Conservation (phyloP, 1,140 invertebrate species). For the Neodiprion virginianus region DNA sequence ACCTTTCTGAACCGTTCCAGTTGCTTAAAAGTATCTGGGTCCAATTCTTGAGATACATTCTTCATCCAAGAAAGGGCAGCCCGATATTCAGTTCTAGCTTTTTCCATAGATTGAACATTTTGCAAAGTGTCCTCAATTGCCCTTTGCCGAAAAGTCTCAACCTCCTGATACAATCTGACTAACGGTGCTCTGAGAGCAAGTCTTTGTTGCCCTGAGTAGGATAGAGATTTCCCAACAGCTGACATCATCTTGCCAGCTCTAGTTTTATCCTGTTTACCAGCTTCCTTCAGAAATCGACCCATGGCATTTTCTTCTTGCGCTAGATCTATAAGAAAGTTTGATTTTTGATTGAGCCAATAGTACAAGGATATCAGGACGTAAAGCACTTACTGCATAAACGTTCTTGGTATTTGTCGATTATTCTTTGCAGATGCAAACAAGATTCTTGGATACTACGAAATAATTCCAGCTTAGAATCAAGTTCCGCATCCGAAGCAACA, state of each 20-base stretch:
- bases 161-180: constrained; percentile 91
- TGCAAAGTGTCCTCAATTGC: constrained; percentile 92
- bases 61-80: constrained; percentile 99
- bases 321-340: constrained; percentile 65
- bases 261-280: constrained; percentile 90
- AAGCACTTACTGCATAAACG: constrained; percentile 78
- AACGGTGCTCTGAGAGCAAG: constrained; percentile 86
- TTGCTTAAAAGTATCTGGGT: constrained; percentile 95
- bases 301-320: constrained; percentile 96
- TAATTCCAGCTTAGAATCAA: constrained; percentile 97
- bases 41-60: constrained; percentile 92
- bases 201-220: constrained; percentile 94
- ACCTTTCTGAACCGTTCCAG: constrained; percentile 96
- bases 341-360: background rate
- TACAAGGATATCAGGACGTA: constrained; percentile 1
- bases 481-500: constrained; percentile 92
- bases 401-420: constrained; percentile 95
- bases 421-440: constrained; percentile 85
- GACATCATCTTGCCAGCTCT: constrained; percentile 92
- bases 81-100: constrained; percentile 93
- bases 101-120: constrained; percentile 94
- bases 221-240: constrained; percentile 91
- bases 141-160: constrained; percentile 94
- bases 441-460: constrained; percentile 95
- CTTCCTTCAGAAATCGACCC: constrained; percentile 93